Conservation (phyloP, 2,113 vertebrate species). For the Natator depressus region DNA sequence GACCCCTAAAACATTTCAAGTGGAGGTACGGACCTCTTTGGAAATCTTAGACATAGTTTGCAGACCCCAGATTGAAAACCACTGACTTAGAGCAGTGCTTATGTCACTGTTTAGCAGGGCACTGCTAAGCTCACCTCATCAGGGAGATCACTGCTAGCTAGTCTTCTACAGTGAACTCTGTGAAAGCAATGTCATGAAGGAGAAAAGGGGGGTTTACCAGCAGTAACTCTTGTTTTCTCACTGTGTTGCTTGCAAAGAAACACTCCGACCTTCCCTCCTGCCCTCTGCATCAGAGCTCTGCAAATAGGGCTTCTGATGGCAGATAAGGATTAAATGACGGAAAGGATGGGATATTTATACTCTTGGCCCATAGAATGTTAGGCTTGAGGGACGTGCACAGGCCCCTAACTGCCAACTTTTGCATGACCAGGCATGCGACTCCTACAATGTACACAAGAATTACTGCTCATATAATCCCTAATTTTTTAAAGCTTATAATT, state of each 20-base stretch:
- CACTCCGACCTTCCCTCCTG: background rate
- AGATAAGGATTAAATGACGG: background rate
- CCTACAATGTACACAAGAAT: background rate
- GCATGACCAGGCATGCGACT: fast-evolving
- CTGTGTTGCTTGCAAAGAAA: background rate
- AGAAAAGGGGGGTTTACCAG: background rate
- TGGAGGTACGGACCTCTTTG: too few relatives aligned
- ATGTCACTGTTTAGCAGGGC: background rate
- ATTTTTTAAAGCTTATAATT: background rate
- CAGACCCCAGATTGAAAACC: background rate
- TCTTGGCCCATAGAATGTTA: background rate
- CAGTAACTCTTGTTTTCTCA: background rate
- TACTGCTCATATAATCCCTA: background rate
- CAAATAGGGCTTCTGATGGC: background rate
- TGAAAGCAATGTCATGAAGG: background rate
- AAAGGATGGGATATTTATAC: background rate
- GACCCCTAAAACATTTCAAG: too few relatives aligned
- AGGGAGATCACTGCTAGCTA: background rate
- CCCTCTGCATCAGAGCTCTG: background rate
- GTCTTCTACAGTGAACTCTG: background rate
- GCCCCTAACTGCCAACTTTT: background rate
- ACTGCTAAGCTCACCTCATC: background rate
- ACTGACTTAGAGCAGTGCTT: background rate
- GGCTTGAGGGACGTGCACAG: background rate
- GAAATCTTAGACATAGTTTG: too few relatives aligned